phyloP scores from a whole-genome alignment of 2,888 invertebrate genomes.

The Pomacea canaliculata region DNA sequence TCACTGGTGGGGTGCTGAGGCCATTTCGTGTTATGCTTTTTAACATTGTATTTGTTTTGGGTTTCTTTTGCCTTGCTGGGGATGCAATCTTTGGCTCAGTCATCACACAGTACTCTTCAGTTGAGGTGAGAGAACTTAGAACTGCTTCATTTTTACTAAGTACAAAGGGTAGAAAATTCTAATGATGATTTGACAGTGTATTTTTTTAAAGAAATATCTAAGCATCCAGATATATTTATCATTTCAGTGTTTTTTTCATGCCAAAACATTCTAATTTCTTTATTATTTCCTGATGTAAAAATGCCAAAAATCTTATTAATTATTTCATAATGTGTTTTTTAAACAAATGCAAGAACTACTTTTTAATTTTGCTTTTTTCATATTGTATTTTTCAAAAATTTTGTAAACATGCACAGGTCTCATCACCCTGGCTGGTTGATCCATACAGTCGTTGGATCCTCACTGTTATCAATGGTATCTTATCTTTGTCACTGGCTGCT shows the following conservation, averaged over 20 bases:
- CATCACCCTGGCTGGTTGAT: constrained; percentile 51
- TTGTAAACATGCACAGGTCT: constrained; percentile 11
- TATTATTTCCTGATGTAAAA: too few species aligned
- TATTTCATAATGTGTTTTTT: too few species aligned
- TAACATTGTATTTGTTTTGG: constrained; percentile 52
- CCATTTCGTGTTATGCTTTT: constrained; percentile 59
- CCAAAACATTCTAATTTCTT: too few species aligned
- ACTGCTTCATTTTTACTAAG: neutral
- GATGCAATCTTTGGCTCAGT: constrained; percentile 53
- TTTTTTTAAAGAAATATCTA: too few species aligned
- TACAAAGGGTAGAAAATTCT: too few species aligned
- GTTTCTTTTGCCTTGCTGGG: constrained; percentile 47
- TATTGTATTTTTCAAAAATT: too few species aligned
- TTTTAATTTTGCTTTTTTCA: too few species aligned
- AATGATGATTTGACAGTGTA: too few species aligned
- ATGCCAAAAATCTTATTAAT: too few species aligned
- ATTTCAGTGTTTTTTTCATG: too few species aligned
- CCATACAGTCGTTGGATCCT: constrained; percentile 50
- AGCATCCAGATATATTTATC: too few species aligned
- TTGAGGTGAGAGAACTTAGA: constrained; percentile 5
- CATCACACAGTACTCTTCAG: constrained; percentile 28
- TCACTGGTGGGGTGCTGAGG: constrained; percentile 44
- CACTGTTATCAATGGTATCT: constrained; percentile 41
- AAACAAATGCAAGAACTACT: too few species aligned
- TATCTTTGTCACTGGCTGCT: constrained; percentile 41